Percentiles rank a stretch among this genome's conserved stretches.
Evolutionary conservation across 2,888 invertebrate genomes (phyloP).

Genomic region (Latrodectus hesperus): DNA sequence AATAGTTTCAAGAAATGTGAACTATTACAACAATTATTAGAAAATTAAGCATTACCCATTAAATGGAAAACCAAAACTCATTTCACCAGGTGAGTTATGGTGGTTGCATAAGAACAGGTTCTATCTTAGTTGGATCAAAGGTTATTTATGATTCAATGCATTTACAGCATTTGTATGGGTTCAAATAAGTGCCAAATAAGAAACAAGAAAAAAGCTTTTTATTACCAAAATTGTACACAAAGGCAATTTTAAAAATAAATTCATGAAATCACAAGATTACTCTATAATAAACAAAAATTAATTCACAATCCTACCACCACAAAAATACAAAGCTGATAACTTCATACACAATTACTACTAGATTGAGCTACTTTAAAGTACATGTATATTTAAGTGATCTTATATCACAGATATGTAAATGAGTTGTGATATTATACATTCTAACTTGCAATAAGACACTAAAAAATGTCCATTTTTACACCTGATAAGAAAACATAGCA

Average conservation of each 20-base stretch:
- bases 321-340: conserved; percentile 26
- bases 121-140: no score
- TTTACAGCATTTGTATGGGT: no score
- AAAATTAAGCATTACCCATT: no score
- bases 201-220: conserved; percentile 23
- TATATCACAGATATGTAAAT: conserved; percentile 56
- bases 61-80: no score
- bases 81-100: no score
- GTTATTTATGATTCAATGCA: no score
- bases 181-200: conserved; percentile 8
- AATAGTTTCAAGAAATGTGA: no score
- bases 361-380: conserved; percentile 23
- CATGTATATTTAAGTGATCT: conserved; percentile 29
- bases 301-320: conserved; percentile 19
- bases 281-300: conserved; percentile 21
- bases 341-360: conserved; percentile 29
- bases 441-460: not conserved
- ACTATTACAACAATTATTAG: no score
- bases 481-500: not conserved
- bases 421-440: conserved; percentile 9
- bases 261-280: conserved; percentile 10
- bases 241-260: conserved; percentile 19
- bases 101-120: no score
- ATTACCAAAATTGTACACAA: conserved; percentile 20
- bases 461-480: not conserved